A percentile compares a stretch with the other conserved stretches of the same genome.
Conservation (phyloP, 2,113 vertebrate genomes). For the Hiodon tergisus region DNA sequence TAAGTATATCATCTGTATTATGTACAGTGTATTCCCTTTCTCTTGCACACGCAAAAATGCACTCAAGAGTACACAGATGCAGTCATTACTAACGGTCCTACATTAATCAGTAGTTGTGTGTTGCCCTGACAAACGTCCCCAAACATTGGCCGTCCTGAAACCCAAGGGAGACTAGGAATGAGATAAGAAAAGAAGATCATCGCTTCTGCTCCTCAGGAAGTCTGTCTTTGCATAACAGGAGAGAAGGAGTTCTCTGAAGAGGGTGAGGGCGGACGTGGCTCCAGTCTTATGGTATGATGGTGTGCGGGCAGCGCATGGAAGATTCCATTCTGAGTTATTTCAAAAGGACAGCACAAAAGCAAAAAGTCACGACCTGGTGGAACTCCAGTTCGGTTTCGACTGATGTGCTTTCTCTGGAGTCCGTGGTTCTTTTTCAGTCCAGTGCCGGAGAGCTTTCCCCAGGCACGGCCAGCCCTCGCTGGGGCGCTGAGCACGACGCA, state of each 20-base stretch:
- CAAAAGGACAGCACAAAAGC: background rate
- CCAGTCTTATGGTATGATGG: background rate
- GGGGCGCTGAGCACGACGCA: background rate
- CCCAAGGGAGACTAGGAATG: constrained; percentile 27
- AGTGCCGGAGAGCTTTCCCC: background rate
- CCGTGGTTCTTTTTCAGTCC: too few relatives aligned
- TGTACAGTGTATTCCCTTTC: constrained; percentile 49
- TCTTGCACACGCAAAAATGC: constrained; percentile 35
- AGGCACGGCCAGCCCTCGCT: background rate
- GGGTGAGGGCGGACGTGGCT: constrained; percentile 32
- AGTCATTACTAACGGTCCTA: constrained; percentile 30
- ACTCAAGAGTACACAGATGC: constrained; percentile 31
- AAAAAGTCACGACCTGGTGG: too few relatives aligned
- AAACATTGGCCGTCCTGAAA: background rate
- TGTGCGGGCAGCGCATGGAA: too few relatives aligned
- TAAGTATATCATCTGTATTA: constrained; percentile 19
- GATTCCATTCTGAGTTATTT: too few relatives aligned
- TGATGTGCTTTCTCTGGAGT: too few relatives aligned
- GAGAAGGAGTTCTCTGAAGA: constrained; percentile 33
- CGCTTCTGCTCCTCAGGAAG: constrained; percentile 36
- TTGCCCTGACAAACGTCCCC: constrained; percentile 8
- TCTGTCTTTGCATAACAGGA: constrained; percentile 37
- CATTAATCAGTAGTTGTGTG: constrained; percentile 19
- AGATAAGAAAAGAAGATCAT: constrained; percentile 26
- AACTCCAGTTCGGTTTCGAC: too few relatives aligned